Evolutionary conservation across 1,140 invertebrate species (phyloP), one percentile per base, ranked within the genome.

Genomic region (Formica selysi): DNA sequence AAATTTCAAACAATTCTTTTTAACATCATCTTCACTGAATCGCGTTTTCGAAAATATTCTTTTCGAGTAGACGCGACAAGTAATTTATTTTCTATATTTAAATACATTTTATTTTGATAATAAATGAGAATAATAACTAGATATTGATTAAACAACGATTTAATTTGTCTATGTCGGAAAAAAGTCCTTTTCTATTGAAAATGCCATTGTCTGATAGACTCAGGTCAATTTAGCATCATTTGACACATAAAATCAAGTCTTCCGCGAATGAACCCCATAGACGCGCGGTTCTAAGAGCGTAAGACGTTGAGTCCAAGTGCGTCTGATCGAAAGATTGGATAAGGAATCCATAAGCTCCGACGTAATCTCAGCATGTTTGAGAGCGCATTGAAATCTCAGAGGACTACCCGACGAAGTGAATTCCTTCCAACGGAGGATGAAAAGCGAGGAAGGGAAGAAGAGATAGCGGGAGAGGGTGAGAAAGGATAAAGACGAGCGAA

Each of bases 271-370:
- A 83, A 41, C 44, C 48, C 57, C 38, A 38, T 48, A 68, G 48
- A 80, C 68, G 38, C 57, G 68, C 79, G 41, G n/a, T 61, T 83
- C 68, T 73, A 74, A 83, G 38, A 61, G 57, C 54, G 38, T 83
- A 74, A 83, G 79, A 74, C 38, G 80, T 29, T 11, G 80, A 71
- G 38, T 32, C 73, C 68, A 84, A 87, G 71, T 67, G 88, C 48
- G 48, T 13, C 89, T 91, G 90, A 92, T 91, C 86, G 89, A 86
- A 89, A 92, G 93, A 93, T 93, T 92, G 93, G 92, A 92, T 92
- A 93, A 93, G 89, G 90, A 92, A 93, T 93, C 92, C 91, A 93
- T 93, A 93, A 93, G 92, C 92, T 91, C 84, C 89, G 86, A 80
- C 90, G 92, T 93, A 92, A 93, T 93, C 91, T 86, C 87, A 86